Base-by-base conservation (phyloP, 2,888 invertebrate genomes). In the Helobdella robusta region DNA sequence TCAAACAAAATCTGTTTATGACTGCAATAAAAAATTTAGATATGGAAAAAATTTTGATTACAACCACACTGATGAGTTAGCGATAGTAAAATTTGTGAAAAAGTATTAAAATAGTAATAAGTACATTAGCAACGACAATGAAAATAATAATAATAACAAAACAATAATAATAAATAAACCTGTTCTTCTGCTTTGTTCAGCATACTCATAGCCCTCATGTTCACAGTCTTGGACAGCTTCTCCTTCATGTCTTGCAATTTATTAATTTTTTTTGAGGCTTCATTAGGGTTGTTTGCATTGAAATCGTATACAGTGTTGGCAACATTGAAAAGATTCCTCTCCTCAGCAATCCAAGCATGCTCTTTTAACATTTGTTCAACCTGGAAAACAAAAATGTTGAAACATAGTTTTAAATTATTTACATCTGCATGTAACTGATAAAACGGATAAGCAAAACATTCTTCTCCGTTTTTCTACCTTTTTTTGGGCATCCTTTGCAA, bases 161-260 rank as follows among this genome's bases (percentile, higher is more conserved):
- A n/a, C n/a, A n/a, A n/a, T n/a, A n/a, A n/a, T n/a, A n/a, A n/a
- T 6, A 6, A n/a, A 6, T 20, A 73, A 73, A 86, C 86, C 83
- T 86, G 86, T 75, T 91, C 89, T 80, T 92, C 91, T 76, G 91
- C 89, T 74, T 88, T 87, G 64, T 86, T 87, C 64, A 91, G 83
- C 80, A 91, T 84, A 77, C 86, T 87, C 83, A 93, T 91, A 0
- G 92, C 91, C 72, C 89, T 83, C 65, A 87, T 85, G 79, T 91
- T 90, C 8, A 91, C 85, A 66, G 72, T 76, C 69, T 77, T 78
- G 3, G 77, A 74, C 66, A 79, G 70, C 69, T 76, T 78, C 28
- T 76, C 77, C 58, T 76, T 77, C 30, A 83, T 82, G 72, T 85
- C 86, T 83, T 67, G 85, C 82, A 74, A 83, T 84, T 70, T 80